These are phyloP conservation scores for Chloroceryle amazona DNA, from an alignment of 2,797 vertebrate genomes.

Conservation along the genomic window DNA sequence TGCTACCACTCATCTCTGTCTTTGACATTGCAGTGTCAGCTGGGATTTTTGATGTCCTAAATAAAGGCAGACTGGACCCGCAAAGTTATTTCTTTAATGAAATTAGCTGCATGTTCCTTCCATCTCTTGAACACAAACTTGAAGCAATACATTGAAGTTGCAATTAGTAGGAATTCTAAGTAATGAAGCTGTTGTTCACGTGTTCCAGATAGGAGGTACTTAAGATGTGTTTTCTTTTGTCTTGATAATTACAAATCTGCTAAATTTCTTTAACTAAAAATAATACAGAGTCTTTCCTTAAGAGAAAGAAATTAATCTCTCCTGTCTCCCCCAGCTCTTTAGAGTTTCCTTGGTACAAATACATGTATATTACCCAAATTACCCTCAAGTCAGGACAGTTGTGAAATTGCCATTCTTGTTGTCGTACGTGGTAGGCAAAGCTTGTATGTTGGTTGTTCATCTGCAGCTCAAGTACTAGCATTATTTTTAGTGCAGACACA, in stretches of 20 bases:
- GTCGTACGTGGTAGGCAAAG: neutral
- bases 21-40: neutral
- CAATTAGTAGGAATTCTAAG: neutral
- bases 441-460: accelerated
- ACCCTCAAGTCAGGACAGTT: neutral
- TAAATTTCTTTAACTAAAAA: neutral
- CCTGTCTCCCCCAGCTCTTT: neutral
- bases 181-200: neutral
- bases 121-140: neutral
- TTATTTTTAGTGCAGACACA: neutral
- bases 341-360: neutral
- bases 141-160: neutral
- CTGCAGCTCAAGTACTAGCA: neutral
- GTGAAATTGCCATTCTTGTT: neutral
- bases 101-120: neutral
- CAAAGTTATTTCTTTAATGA: neutral
- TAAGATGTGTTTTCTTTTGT: neutral
- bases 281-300: neutral
- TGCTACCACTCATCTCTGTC: neutral
- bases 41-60: neutral
- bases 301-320: neutral
- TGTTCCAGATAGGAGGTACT: neutral
- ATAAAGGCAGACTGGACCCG: neutral
- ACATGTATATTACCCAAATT: neutral
- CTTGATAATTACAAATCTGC: neutral